These are phyloP conservation scores for Myotis yumanensis DNA, from an alignment of 2,113 vertebrate genomes.

Conservation along the genomic window DNA sequence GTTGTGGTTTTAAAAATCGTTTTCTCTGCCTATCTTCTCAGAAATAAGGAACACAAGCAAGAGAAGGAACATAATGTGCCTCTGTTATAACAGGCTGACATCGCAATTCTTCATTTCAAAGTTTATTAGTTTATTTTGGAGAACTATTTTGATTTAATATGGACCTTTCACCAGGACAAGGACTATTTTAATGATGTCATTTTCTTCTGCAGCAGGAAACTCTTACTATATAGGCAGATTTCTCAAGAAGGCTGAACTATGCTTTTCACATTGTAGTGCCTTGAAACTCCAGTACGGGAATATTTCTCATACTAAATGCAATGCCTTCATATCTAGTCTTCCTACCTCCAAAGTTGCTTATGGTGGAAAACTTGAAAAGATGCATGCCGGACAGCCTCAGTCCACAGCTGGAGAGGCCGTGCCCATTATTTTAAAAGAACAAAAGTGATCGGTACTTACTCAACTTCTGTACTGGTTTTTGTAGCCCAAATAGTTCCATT, in stretches of 20 bases:
- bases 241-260: background rate
- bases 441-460: background rate
- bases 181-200: background rate
- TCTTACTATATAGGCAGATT: background rate
- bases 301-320: background rate
- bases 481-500: background rate
- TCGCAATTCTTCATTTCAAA: background rate
- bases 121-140: slow-evolving; percentile 16
- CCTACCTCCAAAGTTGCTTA: background rate
- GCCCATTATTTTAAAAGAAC: background rate
- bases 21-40: background rate
- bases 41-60: background rate
- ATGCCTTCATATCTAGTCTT: background rate
- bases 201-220: background rate
- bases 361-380: background rate
- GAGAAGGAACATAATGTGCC: background rate
- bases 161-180: background rate
- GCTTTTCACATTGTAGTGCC: background rate
- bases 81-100: background rate
- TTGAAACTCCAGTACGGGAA: background rate
- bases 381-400: background rate
- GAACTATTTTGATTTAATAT: background rate
- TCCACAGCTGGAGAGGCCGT: background rate
- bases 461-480: background rate
- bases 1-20: background rate